Base-by-base conservation (phyloP, 2,888 invertebrate genomes). In the Mayetiola destructor region DNA sequence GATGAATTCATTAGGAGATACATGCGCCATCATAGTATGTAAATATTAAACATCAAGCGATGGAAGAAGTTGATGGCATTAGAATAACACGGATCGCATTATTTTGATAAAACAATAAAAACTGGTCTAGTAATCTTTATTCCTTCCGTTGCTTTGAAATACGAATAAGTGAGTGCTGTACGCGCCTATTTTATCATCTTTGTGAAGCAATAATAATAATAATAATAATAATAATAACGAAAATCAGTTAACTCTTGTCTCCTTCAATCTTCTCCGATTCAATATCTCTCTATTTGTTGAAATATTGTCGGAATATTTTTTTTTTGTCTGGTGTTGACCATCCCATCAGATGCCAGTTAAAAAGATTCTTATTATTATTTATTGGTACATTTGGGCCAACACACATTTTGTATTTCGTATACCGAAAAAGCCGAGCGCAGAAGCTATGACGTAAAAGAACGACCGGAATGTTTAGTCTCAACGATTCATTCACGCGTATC, bases 401-500 rank as follows among this genome's bases (percentile, higher is more conserved):
- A 48, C 48, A 48, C 27, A 48, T 27, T 27, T 48, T 27, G 27
- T 48, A 48, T 27, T 48, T 27, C 23, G 27, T 48, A 48, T 27
- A 5, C 27, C 48, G 3, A 18, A 42, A 42, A 27, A 48, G 27
- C 27, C 23, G 16, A 48, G 14, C 42, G 23, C 2, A 42, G 12
- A 27, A 27, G 16, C 12, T 2, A 23, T 2, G 42, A 23, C 12
- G 23, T 27, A 16, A 27, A 6, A 39, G 20, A 39, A 18, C 16
- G 18, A 39, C 6, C 39, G n/a, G n/a, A n/a, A n/a, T n/a, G n/a
- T n/a, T 12, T 4, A 39, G n/a, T 27, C 48, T 9, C 23, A 27
- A 48, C 27, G n/a, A n/a, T n/a, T n/a, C 48, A 48, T 48, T 48
- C 48, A 48, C 48, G 48, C 48, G n/a, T n/a, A 48, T 27, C 27